phyloP scores from a whole-genome alignment of 2,797 vertebrate genomes.

The Monodelphis domestica region DNA sequence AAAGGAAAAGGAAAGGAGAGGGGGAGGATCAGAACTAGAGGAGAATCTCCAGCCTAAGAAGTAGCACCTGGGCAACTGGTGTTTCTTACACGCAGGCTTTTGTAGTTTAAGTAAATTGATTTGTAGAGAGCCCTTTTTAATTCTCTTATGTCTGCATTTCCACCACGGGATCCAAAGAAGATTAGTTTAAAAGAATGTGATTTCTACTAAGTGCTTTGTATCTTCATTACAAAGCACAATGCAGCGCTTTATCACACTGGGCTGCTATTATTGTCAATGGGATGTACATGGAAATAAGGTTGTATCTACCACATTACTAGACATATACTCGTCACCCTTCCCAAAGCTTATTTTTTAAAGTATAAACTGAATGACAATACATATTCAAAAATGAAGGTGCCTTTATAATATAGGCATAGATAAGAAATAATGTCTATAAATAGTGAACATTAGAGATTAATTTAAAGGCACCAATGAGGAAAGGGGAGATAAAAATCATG shows the following conservation, averaged over 20 bases:
- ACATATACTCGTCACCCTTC: not conserved
- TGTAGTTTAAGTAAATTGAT: slow-evolving; percentile 23
- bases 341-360: slow-evolving; percentile 14
- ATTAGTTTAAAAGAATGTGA: slow-evolving; percentile 71
- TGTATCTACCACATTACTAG: not conserved
- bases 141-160: slow-evolving; percentile 46
- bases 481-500: slow-evolving; percentile 10
- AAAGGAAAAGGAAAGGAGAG: not conserved
- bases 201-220: slow-evolving; percentile 76
- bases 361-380: slow-evolving; percentile 27
- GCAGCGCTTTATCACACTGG: slow-evolving; percentile 67
- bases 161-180: slow-evolving; percentile 43
- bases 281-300: slow-evolving; percentile 55
- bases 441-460: not conserved
- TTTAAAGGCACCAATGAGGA: slow-evolving; percentile 9
- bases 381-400: slow-evolving; percentile 7
- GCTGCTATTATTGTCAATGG: slow-evolving; percentile 48
- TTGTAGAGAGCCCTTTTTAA: slow-evolving; percentile 57
- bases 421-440: slow-evolving; percentile 16
- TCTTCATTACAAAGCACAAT: slow-evolving; percentile 77
- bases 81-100: not conserved
- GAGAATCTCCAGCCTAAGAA: not conserved
- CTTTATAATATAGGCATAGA: slow-evolving; percentile 13
- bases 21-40: not conserved
- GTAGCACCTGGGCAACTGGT: not conserved